A percentile compares a stretch with the other conserved stretches of the same genome.
phyloP scores from a whole-genome alignment of 2,113 vertebrate species.

The Saccopteryx bilineata region DNA sequence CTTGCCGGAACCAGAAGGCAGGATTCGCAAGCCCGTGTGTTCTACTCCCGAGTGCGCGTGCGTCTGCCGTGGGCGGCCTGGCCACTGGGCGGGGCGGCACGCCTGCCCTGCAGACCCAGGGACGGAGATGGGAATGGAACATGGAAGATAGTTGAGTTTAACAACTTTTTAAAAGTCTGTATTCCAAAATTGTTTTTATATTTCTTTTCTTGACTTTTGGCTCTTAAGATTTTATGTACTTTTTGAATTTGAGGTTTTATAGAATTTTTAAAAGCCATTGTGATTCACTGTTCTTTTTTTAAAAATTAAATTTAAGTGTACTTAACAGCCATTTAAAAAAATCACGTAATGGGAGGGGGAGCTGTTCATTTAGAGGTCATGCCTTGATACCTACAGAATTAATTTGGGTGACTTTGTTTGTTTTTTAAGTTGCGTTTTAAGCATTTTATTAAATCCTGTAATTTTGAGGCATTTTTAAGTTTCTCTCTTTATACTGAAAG shows the following conservation, averaged over 20 bases:
- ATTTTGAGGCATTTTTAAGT: background rate
- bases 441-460: constrained; percentile 46
- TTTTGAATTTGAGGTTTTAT: constrained; percentile 64
- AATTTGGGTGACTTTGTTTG: constrained; percentile 19
- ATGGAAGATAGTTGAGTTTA: constrained; percentile 50
- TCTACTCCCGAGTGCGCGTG: background rate
- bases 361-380: constrained; percentile 65
- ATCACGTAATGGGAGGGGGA: constrained; percentile 16
- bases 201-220: constrained; percentile 63
- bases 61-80: background rate
- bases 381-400: constrained; percentile 53
- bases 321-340: constrained; percentile 64
- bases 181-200: constrained; percentile 41
- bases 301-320: constrained; percentile 41
- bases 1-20: background rate
- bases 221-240: constrained; percentile 44
- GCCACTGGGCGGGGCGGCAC: background rate
- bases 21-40: background rate
- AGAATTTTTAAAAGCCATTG: constrained; percentile 54
- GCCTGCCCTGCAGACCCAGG: background rate
- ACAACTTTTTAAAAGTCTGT: constrained; percentile 24
- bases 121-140: background rate
- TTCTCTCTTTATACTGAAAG: constrained; percentile 51
- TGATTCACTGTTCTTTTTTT: background rate
- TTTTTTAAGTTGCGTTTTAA: constrained; percentile 25